Percentiles rank a stretch among this genome's conserved stretches.
These are phyloP conservation scores for Leucophenga montana DNA, from an alignment of 2,888 invertebrate genomes.

Conservation along the genomic window DNA sequence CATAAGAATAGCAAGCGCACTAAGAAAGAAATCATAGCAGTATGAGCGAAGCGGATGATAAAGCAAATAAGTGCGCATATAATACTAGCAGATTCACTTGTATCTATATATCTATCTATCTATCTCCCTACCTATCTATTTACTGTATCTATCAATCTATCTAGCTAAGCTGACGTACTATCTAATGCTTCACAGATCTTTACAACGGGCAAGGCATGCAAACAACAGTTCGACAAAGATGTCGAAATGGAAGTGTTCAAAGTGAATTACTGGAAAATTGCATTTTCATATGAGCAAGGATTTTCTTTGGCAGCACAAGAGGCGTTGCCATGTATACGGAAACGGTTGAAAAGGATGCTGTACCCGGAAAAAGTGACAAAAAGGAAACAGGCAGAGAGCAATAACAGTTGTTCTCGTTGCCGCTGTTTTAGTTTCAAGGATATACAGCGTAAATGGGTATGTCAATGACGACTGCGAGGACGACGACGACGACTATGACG, in stretches of 20 bases:
- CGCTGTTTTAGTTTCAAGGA: background rate
- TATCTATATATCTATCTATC: background rate
- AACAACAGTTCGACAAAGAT: background rate
- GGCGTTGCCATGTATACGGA: background rate
- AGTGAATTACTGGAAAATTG: slow-evolving; percentile 27
- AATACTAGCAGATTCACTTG: background rate
- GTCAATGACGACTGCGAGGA: background rate
- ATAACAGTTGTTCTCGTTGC: slow-evolving; percentile 7
- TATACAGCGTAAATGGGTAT: slow-evolving; percentile 14
- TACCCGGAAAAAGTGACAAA: background rate
- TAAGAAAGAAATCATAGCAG: slow-evolving; percentile 15
- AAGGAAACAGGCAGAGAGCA: background rate
- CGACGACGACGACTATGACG: background rate
- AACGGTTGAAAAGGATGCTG: background rate
- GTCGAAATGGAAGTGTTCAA: slow-evolving; percentile 19
- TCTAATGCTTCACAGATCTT: background rate
- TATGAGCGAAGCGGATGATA: too few relatives aligned
- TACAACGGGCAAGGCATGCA: background rate
- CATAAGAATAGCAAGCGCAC: background rate
- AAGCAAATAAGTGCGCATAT: slow-evolving; percentile 3
- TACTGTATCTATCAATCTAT: background rate
- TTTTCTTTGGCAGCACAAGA: background rate
- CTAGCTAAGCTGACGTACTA: background rate
- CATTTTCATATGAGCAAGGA: slow-evolving; percentile 18
- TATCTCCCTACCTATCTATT: background rate